A percentile compares a stretch with the other conserved stretches of the same genome.
These are phyloP conservation scores for Otocyon megalotis DNA, from an alignment of 2,113 vertebrate species.

Conservation along the genomic window DNA sequence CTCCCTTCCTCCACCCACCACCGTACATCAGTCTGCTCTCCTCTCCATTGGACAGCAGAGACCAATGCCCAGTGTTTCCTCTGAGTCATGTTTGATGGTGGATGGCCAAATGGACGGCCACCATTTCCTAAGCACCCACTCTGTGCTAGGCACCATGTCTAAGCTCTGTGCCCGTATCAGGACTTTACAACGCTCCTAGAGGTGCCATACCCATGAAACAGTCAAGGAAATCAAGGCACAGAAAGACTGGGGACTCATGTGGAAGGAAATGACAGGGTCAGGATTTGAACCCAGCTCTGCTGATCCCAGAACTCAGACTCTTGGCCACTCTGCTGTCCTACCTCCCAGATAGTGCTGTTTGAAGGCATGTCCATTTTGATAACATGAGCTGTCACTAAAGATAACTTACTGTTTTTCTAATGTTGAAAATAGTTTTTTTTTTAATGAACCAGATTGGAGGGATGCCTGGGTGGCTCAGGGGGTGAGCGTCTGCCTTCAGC, in stretches of 20 bases:
- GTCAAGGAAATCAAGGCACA: neutral
- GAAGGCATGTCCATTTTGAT: fast-evolving
- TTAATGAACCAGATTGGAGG: no score
- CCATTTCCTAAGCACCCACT: neutral
- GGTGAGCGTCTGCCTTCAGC: no score
- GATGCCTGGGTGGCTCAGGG: no score
- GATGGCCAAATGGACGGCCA: no score
- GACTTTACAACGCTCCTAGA: neutral
- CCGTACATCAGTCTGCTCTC: neutral
- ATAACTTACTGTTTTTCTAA: neutral
- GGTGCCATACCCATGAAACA: neutral
- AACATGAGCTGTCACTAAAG: fast-evolving
- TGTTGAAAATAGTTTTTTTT: neutral
- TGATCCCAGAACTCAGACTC: neutral
- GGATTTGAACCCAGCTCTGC: neutral
- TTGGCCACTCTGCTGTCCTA: neutral
- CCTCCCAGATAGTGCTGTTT: no score
- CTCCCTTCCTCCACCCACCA: fast-evolving
- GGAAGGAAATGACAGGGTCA: neutral
- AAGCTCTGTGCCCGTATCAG: neutral
- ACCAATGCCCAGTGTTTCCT: neutral
- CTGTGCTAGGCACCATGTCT: neutral
- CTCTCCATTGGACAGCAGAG: neutral
- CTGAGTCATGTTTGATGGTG: neutral
- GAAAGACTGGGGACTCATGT: neutral